Evolutionary conservation across 2,888 invertebrate species (phyloP).

Genomic region (Mylabris sibirica): DNA sequence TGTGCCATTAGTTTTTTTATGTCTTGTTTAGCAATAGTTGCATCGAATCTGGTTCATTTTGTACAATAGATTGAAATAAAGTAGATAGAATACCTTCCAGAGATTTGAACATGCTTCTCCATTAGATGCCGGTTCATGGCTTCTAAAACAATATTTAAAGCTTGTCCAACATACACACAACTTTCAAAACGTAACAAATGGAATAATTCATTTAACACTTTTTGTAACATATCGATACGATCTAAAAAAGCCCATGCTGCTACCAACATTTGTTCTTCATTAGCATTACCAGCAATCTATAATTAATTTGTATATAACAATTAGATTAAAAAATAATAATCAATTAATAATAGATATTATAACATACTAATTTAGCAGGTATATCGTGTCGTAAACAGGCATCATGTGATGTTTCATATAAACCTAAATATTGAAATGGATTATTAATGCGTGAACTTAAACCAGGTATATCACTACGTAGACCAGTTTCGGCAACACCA

Average conservation of each 20-base stretch:
- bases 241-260: conserved; percentile 86
- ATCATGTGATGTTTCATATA: conserved; percentile 88
- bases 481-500: conserved; percentile 71
- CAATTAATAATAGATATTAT: no score
- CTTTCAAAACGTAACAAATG: conserved; percentile 85
- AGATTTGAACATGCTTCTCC: conserved; percentile 92
- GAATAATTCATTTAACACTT: conserved; percentile 91
- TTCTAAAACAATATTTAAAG: conserved; percentile 81
- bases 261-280: conserved; percentile 87
- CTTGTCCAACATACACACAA: conserved; percentile 77
- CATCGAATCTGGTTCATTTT: no score
- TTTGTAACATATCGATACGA: conserved; percentile 80
- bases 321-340: conserved; percentile 19
- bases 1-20: no score
- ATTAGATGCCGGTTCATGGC: conserved; percentile 89
- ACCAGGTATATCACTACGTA: conserved; percentile 78
- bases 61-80: no score
- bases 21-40: no score
- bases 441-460: conserved; percentile 76
- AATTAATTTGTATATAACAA: conserved; percentile 36
- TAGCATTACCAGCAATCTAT: conserved; percentile 90
- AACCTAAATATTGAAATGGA: conserved; percentile 88
- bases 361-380: conserved; percentile 82
- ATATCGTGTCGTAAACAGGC: conserved; percentile 91
- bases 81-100: conserved; percentile 71